Conservation (phyloP, 23 tunicate species). For the Trididemnum nubilum region DNA sequence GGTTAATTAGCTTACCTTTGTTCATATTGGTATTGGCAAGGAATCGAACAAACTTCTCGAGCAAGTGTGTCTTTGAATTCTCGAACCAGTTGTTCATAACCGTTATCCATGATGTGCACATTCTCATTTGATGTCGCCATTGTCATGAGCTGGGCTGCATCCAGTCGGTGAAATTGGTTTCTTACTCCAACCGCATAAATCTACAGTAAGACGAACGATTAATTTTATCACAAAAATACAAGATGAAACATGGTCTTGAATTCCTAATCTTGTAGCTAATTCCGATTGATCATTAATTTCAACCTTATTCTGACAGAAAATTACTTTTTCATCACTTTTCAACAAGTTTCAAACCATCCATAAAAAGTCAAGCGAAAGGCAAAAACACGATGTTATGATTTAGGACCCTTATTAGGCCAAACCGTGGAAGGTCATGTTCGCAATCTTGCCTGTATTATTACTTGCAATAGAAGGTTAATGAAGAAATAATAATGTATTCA, state of each 20-base stretch:
- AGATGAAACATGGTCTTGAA: not conserved
- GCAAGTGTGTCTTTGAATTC: constrained; percentile 35
- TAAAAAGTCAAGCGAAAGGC: too few species aligned
- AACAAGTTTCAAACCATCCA: too few species aligned
- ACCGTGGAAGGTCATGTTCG: too few species aligned
- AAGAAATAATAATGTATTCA: too few species aligned
- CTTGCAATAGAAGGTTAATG: too few species aligned
- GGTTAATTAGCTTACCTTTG: constrained; percentile 39
- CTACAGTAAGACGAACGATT: constrained; percentile 14
- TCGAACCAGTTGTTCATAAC: constrained; percentile 47
- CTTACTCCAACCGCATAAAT: constrained; percentile 63
- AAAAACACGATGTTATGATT: too few species aligned
- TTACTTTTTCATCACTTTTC: too few species aligned
- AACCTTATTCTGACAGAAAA: too few species aligned
- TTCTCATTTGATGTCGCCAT: constrained; percentile 58
- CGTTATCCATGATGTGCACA: constrained; percentile 54
- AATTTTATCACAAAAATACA: not conserved
- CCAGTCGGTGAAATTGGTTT: constrained; percentile 31
- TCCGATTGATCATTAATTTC: too few species aligned
- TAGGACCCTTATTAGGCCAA: too few species aligned
- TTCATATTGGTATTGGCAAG: constrained; percentile 62
- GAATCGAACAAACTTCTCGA: constrained; percentile 68
- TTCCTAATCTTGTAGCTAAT: too few species aligned
- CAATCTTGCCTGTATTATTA: too few species aligned
- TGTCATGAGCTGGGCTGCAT: constrained; percentile 20